These are phyloP conservation scores for Sakesphorus luctuosus DNA, from an alignment of 2,113 vertebrate species.

Conservation along the genomic window DNA sequence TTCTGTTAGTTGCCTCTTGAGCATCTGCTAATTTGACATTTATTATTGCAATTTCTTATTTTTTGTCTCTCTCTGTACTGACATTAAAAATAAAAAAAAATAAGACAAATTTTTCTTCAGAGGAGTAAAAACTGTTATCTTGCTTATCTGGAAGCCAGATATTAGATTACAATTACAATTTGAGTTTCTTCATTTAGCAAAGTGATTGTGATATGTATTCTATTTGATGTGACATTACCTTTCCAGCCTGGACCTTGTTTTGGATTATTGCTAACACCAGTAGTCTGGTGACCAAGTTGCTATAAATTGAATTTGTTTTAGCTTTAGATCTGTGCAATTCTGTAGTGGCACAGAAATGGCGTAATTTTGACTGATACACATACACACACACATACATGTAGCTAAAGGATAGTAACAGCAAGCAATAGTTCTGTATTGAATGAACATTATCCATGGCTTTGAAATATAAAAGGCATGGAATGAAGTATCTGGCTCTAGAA, in stretches of 20 bases:
- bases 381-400: not conserved
- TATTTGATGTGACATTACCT: rapidly evolving
- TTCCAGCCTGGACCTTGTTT: not conserved
- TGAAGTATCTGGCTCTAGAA: not conserved
- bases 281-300: not conserved
- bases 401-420: not conserved
- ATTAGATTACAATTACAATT: not conserved
- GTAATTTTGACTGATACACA: not conserved
- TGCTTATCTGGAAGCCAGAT: not conserved
- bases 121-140: not conserved
- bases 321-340: not conserved
- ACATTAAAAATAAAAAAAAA: not conserved
- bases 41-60: not conserved
- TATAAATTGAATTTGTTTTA: not conserved
- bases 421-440: not conserved
- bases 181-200: not conserved
- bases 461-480: not conserved
- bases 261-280: not conserved
- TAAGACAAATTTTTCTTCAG: not conserved
- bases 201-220: not conserved
- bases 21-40: not conserved
- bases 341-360: not conserved
- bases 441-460: not conserved
- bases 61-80: not conserved
- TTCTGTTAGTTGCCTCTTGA: not conserved